Percentiles rank a stretch among this genome's conserved stretches.
phyloP scores from a whole-genome alignment of 1,140 invertebrate genomes.

The Pinna nobilis region DNA sequence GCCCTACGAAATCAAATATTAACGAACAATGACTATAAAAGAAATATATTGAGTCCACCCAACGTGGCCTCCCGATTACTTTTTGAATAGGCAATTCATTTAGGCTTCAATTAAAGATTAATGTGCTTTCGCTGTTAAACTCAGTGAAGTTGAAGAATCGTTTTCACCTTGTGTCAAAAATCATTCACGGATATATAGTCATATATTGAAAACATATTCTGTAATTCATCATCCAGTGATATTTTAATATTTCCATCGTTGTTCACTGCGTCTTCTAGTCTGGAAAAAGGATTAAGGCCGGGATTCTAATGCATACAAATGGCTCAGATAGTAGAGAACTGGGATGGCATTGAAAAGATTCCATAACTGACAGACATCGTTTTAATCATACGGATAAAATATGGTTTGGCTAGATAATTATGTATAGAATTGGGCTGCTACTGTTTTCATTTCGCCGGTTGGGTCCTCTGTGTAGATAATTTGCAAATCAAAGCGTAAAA shows the following conservation, averaged over 20 bases:
- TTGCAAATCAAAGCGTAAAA: constrained; percentile 27
- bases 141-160: constrained; percentile 39
- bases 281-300: constrained; percentile 38
- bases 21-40: background rate
- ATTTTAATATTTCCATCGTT: constrained; percentile 42
- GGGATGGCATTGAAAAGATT: too few relatives aligned
- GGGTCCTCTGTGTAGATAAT: constrained; percentile 3
- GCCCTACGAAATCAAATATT: background rate
- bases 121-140: constrained; percentile 45
- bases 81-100: constrained; percentile 26
- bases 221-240: constrained; percentile 27
- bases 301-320: constrained; percentile 46
- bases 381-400: constrained; percentile 22
- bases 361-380: constrained; percentile 11
- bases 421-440: constrained; percentile 15
- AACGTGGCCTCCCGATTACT: background rate
- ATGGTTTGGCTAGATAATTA: constrained; percentile 10
- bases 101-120: constrained; percentile 49
- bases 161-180: constrained; percentile 39
- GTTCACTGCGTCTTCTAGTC: constrained; percentile 41
- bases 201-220: constrained; percentile 48
- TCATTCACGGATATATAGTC: constrained; percentile 47
- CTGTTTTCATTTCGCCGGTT: constrained; percentile 23
- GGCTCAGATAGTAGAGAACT: too few relatives aligned
- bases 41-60: background rate